These are phyloP conservation scores for Triplophysa siluroides DNA, from an alignment of 2,113 vertebrate species.

Conservation along the genomic window DNA sequence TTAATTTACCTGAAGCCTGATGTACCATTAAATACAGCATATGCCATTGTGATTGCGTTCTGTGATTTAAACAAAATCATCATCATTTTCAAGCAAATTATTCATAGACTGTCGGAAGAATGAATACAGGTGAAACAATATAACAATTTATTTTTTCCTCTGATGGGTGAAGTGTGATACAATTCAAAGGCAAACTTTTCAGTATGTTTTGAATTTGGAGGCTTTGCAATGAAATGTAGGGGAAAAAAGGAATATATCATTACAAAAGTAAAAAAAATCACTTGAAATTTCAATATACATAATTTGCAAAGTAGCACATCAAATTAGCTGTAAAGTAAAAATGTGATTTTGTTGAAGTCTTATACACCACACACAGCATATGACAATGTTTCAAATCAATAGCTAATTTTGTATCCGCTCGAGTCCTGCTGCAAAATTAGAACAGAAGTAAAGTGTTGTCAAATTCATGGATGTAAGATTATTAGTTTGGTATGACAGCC, in stretches of 20 bases:
- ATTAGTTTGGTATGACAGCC: constrained; percentile 13
- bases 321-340: not conserved
- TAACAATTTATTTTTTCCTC: too few relatives aligned
- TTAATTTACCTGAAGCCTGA: not conserved
- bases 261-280: not conserved
- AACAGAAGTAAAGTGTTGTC: constrained; percentile 6
- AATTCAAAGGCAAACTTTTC: not conserved
- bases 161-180: too few relatives aligned
- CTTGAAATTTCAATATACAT: not conserved
- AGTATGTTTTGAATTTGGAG: not conserved
- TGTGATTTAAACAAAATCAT: too few relatives aligned
- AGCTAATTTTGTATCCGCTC: not conserved
- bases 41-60: too few relatives aligned
- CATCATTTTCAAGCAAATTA: too few relatives aligned
- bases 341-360: not conserved
- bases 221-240: not conserved
- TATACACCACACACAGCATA: not conserved
- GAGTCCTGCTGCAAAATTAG: not conserved
- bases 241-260: not conserved
- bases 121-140: too few relatives aligned
- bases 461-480: constrained; percentile 10
- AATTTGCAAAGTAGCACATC: not conserved
- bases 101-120: too few relatives aligned
- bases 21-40: not conserved
- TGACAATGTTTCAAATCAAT: not conserved